Evolutionary conservation across 2,113 vertebrate genomes (phyloP).

Genomic region (Crotalus viridis): DNA sequence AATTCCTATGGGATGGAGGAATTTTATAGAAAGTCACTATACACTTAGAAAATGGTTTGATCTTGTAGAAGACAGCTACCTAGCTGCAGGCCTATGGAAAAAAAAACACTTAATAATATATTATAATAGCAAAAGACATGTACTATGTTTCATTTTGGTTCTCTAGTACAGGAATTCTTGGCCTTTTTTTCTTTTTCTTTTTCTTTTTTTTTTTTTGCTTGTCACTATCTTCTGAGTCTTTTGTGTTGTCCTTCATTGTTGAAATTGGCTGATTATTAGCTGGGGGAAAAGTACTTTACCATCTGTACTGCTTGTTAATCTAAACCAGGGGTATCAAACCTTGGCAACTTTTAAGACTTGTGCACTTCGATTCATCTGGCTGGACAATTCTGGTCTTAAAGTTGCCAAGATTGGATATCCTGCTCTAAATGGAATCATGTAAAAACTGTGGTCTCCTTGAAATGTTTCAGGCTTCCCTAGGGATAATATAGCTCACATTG

Average conservation of each 20-base stretch:
- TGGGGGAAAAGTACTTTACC: not conserved
- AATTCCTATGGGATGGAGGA: not conserved
- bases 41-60: not conserved
- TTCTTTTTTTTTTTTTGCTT: not conserved
- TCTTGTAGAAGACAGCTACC: not conserved
- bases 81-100: not conserved
- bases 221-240: not conserved
- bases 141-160: not conserved
- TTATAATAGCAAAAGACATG: not conserved
- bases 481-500: not conserved
- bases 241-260: not conserved
- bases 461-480: not conserved
- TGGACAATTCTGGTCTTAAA: not conserved
- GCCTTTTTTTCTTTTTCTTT: not conserved
- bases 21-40: not conserved
- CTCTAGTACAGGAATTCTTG: not conserved
- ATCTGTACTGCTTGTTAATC: not conserved
- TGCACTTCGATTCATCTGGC: not conserved
- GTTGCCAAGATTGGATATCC: not conserved
- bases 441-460: not conserved
- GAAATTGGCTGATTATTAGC: not conserved
- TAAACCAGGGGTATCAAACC: not conserved
- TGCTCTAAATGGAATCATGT: not conserved
- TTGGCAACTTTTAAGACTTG: not conserved
- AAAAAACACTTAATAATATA: not conserved